Percentiles rank a stretch among this genome's conserved stretches.
phyloP scores from a whole-genome alignment of 2,797 vertebrate species.

The Echeneis naucrates region DNA sequence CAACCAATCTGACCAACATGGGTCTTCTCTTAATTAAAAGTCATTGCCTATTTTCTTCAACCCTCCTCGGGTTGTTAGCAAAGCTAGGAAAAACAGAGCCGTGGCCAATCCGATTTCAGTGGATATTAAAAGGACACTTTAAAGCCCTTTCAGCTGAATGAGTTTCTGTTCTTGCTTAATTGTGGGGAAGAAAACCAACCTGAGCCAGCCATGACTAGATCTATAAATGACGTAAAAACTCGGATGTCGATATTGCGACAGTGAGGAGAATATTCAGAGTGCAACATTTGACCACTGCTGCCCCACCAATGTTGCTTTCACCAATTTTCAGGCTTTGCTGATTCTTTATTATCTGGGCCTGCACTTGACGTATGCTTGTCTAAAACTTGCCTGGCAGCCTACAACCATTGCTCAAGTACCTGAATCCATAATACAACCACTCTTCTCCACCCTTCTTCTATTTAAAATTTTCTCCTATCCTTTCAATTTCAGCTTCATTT shows the following conservation, averaged over 20 bases:
- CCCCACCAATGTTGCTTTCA: not conserved
- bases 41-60: not conserved
- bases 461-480: conserved; percentile 65
- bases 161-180: not conserved
- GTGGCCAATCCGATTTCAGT: conserved; percentile 36
- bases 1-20: conserved; percentile 2
- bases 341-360: conserved; percentile 22
- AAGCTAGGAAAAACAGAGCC: conserved; percentile 35
- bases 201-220: not conserved
- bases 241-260: not conserved
- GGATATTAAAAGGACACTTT: conserved; percentile 4
- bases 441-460: conserved; percentile 28
- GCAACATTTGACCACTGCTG: not conserved
- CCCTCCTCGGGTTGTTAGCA: conserved; percentile 1
- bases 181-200: not conserved
- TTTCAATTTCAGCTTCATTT: conserved; percentile 73
- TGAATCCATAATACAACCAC: conserved; percentile 36
- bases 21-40: conserved; percentile 51
- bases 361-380: conserved; percentile 26
- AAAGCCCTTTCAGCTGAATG: not conserved
- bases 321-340: conserved; percentile 14
- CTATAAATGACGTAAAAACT: not conserved
- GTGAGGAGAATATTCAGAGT: not conserved
- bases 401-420: conserved; percentile 18
- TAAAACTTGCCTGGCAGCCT: conserved; percentile 23